Percentiles rank a stretch among this genome's conserved stretches.
These are phyloP conservation scores for Bos taurus DNA, from an alignment of 2,113 vertebrate genomes.

Conservation along the genomic window ARS-UCD2.0 NC_037332.1:4165001-4165500, in stretches of 20 bases:
- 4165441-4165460: slow-evolving; percentile 68
- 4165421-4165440: slow-evolving; percentile 78
- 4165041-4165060: slow-evolving; percentile 65
- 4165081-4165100: slow-evolving; percentile 59
- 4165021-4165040: slow-evolving; percentile 58
- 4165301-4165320: slow-evolving; percentile 74
- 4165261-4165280: slow-evolving; percentile 76
- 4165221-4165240: slow-evolving; percentile 62
- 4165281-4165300: slow-evolving; percentile 78
- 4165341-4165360: slow-evolving; percentile 80
- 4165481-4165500: slow-evolving; percentile 68
- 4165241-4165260: slow-evolving; percentile 77
- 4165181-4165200: slow-evolving; percentile 66
- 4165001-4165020: slow-evolving; percentile 21
- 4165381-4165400: slow-evolving; percentile 77
- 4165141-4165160: slow-evolving; percentile 49
- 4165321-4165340: slow-evolving; percentile 27
- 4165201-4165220: slow-evolving; percentile 48
- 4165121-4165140: slow-evolving; percentile 53
- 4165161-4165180: slow-evolving; percentile 54
- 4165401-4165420: slow-evolving; percentile 73
- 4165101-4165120: slow-evolving; percentile 45
- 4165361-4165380: slow-evolving; percentile 80
- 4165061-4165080: slow-evolving; percentile 64
- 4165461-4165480: slow-evolving; percentile 72